Evolutionary conservation across 2,888 invertebrate genomes (phyloP).

Genomic region (Vanessa cardui): DNA sequence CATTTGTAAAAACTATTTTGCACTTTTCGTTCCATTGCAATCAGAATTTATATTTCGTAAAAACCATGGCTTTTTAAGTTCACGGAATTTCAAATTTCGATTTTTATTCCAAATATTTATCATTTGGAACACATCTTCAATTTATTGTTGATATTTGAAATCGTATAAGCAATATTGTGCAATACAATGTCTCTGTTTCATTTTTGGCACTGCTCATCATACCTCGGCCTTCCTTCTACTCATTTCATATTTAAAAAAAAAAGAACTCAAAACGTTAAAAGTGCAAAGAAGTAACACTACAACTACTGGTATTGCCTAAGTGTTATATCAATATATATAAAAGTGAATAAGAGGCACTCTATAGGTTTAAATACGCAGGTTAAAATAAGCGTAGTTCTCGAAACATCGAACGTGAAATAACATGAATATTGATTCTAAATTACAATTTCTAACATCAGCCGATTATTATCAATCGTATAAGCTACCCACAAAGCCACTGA

Average conservation of each 20-base stretch:
- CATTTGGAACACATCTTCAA: not conserved
- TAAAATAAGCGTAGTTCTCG: conserved; percentile 78
- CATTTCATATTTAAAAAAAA: conserved; percentile 44
- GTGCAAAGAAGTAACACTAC: conserved; percentile 67
- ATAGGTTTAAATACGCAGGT: conserved; percentile 81
- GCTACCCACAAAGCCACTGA: conserved; percentile 31
- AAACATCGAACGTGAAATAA: conserved; percentile 71
- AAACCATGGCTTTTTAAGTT: not conserved
- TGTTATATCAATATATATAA: conserved; percentile 82
- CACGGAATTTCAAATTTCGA: conserved; percentile 1
- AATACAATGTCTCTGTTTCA: conserved; percentile 38
- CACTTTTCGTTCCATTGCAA: conserved; percentile 15
- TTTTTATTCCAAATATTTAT: not conserved
- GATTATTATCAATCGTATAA: conserved; percentile 34
- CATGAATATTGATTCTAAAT: conserved; percentile 58
- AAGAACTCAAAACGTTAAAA: conserved; percentile 44
- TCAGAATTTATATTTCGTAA: not conserved
- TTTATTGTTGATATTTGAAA: not conserved
- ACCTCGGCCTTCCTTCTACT: conserved; percentile 52
- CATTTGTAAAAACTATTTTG: conserved; percentile 14
- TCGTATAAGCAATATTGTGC: conserved; percentile 13
- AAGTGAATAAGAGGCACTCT: conserved; percentile 84
- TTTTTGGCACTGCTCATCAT: conserved; percentile 74
- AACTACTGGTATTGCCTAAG: conserved; percentile 67
- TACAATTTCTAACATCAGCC: conserved; percentile 54